These are phyloP conservation scores for Myodes glareolus DNA, from an alignment of 2,113 vertebrate genomes.

Conservation along the genomic window DNA sequence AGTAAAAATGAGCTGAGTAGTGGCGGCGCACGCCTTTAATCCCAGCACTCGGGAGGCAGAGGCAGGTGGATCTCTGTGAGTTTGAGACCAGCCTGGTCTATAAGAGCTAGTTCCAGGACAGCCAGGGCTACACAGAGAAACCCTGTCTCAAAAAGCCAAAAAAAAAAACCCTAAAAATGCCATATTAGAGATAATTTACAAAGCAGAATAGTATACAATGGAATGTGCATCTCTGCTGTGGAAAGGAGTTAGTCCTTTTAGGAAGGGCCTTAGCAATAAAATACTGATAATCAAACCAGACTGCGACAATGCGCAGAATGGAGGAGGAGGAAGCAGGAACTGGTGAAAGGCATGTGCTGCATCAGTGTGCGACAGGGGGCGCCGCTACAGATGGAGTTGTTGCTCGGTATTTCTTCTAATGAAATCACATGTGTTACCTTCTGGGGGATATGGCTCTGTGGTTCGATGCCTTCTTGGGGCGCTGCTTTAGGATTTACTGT, in stretches of 20 bases:
- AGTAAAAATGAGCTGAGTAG: not conserved
- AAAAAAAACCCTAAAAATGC: not conserved
- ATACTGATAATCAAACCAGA: not conserved
- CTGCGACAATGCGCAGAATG: not conserved
- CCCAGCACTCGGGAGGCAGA: too few relatives aligned
- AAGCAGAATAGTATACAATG: not conserved
- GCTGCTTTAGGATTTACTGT: not conserved
- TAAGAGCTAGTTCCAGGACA: too few relatives aligned
- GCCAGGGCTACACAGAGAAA: too few relatives aligned
- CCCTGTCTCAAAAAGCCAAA: too few relatives aligned
- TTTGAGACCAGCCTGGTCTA: too few relatives aligned
- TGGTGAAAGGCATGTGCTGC: not conserved
- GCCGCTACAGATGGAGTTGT: not conserved
- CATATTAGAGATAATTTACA: not conserved
- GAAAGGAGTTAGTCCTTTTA: not conserved
- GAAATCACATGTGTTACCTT: not conserved
- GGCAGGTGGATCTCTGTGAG: too few relatives aligned
- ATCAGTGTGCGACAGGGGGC: not conserved
- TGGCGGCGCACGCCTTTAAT: too few relatives aligned
- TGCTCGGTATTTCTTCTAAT: not conserved
- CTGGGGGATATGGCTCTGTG: not conserved
- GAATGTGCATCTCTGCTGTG: not conserved
- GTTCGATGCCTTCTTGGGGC: not conserved
- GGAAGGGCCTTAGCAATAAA: not conserved
- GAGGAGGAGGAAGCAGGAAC: not conserved